Evolutionary conservation across 2,797 vertebrate genomes (phyloP).

Genomic region (Eidolon dupreanum): DNA sequence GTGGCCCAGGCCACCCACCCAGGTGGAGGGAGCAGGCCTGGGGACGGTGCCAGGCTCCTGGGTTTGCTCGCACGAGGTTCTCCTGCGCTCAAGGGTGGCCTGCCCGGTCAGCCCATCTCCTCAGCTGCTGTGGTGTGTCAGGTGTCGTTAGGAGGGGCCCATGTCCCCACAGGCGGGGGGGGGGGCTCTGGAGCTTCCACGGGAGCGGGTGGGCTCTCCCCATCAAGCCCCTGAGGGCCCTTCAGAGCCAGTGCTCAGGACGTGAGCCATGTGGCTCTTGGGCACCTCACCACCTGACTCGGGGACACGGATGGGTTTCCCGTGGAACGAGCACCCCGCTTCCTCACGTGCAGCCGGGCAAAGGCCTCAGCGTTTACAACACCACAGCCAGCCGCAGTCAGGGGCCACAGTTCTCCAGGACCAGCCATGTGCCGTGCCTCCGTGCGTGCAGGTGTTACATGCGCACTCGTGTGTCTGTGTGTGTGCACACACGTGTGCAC

Average conservation of each 20-base stretch:
- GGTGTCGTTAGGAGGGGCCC: rapidly evolving
- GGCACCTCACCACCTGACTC: not conserved
- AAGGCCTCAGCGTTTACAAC: not conserved
- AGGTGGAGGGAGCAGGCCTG: rapidly evolving
- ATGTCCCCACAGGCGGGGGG: rapidly evolving
- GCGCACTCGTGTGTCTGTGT: not conserved
- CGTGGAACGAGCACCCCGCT: rapidly evolving
- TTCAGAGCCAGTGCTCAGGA: not conserved
- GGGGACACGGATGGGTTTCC: not conserved
- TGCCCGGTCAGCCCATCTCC: rapidly evolving
- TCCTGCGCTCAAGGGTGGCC: not conserved
- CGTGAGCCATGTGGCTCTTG: not conserved
- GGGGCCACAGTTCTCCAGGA: rapidly evolving
- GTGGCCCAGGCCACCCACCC: not conserved
- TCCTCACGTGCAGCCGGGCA: not conserved
- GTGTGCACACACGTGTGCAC: too few species aligned
- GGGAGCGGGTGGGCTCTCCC: rapidly evolving
- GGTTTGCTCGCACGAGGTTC: rapidly evolving
- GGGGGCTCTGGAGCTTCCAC: rapidly evolving
- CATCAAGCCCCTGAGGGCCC: rapidly evolving
- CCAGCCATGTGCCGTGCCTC: rapidly evolving
- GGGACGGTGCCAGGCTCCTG: rapidly evolving
- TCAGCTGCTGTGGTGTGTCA: rapidly evolving
- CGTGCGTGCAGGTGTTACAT: too few species aligned
- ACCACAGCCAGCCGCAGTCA: rapidly evolving